phyloP scores from a whole-genome alignment of 2,797 vertebrate genomes.

The Phoeniculus purpureus region DNA sequence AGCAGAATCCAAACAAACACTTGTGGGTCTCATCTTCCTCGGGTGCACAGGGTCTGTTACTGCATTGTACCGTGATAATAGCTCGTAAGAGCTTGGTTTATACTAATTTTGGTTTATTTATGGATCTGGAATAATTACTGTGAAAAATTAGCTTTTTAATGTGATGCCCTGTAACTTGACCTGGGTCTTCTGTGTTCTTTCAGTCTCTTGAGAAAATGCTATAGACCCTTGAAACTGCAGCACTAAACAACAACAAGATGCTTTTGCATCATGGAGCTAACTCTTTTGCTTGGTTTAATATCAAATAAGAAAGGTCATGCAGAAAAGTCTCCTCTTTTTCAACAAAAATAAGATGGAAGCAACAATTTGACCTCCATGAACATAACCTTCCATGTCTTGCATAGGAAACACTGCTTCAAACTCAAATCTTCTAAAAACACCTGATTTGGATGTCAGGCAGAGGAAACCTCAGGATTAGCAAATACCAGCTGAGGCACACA shows the following conservation, averaged over 20 bases:
- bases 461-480: neutral
- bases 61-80: neutral
- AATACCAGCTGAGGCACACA: neutral
- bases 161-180: neutral
- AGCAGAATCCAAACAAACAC: neutral
- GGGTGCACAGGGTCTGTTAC: neutral
- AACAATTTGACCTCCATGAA: neutral
- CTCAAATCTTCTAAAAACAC: neutral
- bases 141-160: neutral
- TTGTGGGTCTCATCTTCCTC: neutral
- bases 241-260: neutral
- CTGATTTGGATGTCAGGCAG: neutral
- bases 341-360: neutral
- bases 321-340: conserved; percentile 5
- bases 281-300: neutral
- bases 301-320: neutral
- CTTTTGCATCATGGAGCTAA: neutral
- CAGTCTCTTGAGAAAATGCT: neutral
- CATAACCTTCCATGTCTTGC: neutral
- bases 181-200: neutral
- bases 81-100: neutral
- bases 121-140: neutral
- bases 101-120: neutral
- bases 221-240: neutral
- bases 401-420: neutral